Conservation (phyloP, 2,113 vertebrate genomes). For the Pterocles orientalis region DNA sequence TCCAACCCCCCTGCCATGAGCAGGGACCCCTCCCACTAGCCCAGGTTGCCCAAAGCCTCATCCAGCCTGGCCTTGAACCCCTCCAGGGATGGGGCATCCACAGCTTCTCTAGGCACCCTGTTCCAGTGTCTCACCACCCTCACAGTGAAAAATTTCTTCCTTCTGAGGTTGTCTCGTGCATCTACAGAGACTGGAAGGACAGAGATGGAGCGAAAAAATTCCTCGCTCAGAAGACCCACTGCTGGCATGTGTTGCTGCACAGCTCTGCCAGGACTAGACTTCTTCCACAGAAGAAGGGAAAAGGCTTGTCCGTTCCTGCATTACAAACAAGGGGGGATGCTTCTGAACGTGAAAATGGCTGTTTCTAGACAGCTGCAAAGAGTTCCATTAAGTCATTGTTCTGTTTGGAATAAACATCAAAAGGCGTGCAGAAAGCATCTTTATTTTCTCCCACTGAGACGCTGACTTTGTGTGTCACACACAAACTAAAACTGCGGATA, state of each 20-base stretch:
- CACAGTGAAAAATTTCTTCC: no score
- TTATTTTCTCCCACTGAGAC: neutral
- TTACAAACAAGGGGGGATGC: neutral
- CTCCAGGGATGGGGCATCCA: no score
- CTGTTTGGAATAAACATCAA: neutral
- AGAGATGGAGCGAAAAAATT: neutral
- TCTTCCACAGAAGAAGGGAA: no score
- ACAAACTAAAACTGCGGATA: neutral
- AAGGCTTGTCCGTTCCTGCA: neutral
- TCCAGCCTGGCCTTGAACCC: no score
- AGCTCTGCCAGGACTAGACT: neutral
- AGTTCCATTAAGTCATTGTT: neutral
- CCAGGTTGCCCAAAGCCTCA: no score
- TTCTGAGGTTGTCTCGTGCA: neutral
- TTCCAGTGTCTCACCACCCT: no score
- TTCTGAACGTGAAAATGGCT: neutral
- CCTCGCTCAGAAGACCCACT: neutral
- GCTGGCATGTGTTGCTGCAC: neutral
- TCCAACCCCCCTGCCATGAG: no score
- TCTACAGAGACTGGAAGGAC: neutral
- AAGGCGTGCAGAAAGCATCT: neutral
- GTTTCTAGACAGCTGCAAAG: neutral
- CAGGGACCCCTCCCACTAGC: no score
- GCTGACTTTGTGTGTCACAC: neutral
- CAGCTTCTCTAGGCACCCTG: no score